phyloP scores from a whole-genome alignment of 2,888 invertebrate genomes.

The Tethea ocularis region DNA sequence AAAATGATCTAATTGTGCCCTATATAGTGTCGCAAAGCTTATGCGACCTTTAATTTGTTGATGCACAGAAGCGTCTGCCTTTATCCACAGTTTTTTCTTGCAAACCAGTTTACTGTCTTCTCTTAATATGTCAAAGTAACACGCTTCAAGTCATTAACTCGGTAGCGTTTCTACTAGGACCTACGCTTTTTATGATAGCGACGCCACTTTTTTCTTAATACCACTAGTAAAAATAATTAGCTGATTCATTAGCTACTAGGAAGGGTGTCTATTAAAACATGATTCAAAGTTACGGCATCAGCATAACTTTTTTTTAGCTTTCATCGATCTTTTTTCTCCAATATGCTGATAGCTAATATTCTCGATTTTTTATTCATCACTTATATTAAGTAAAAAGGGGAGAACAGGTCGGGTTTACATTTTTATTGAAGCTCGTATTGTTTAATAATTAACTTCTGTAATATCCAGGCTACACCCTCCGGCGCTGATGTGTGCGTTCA shows the following conservation, averaged over 20 bases:
- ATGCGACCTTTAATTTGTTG: conserved; percentile 70
- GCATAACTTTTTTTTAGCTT: conserved; percentile 28
- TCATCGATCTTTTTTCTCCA: conserved; percentile 36
- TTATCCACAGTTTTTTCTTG: conserved; percentile 41
- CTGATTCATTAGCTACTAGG: conserved; percentile 55
- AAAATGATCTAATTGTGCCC: conserved; percentile 63
- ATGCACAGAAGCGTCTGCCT: conserved; percentile 48
- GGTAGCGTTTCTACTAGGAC: conserved; percentile 56
- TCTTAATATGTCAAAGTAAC: conserved; percentile 78
- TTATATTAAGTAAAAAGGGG: conserved; percentile 36
- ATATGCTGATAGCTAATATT: conserved; percentile 30
- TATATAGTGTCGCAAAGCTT: conserved; percentile 55
- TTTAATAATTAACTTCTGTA: conserved; percentile 54
- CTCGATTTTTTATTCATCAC: conserved; percentile 37
- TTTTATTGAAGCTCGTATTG: conserved; percentile 55
- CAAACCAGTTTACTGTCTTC: conserved; percentile 70
- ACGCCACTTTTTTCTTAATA: conserved; percentile 50
- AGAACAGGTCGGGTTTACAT: conserved; percentile 54
- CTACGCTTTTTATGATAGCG: conserved; percentile 47
- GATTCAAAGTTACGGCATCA: conserved; percentile 24
- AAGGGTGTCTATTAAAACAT: conserved; percentile 50
- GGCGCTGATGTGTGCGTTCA: conserved; percentile 41
- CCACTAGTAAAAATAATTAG: conserved; percentile 66
- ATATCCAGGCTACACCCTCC: conserved; percentile 46
- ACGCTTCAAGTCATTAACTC: conserved; percentile 68